These are phyloP conservation scores for Tetramorium parvispinum DNA, from an alignment of 1,140 invertebrate species.

Conservation along the genomic window DNA sequence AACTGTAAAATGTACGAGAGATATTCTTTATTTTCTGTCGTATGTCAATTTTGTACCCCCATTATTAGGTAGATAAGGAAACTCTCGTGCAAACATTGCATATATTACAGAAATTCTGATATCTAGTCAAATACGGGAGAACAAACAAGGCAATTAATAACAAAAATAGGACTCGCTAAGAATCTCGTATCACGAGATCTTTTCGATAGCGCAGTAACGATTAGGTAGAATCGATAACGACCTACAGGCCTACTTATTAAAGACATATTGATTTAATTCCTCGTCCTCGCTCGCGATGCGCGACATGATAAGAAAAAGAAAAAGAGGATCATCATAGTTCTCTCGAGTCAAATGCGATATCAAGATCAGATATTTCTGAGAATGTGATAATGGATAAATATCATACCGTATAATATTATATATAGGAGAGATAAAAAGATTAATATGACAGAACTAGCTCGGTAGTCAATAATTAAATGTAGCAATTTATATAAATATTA, in stretches of 20 bases:
- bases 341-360: neutral
- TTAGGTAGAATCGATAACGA: conserved; percentile 21
- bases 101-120: conserved; percentile 2
- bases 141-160: conserved; percentile 27
- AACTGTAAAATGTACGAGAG: neutral
- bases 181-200: conserved; percentile 7
- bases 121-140: conserved; percentile 39
- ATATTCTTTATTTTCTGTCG: neutral
- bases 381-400: neutral
- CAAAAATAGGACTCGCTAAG: conserved; percentile 17
- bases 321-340: conserved; percentile 3
- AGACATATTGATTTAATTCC: conserved; percentile 24
- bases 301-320: neutral
- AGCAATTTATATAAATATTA: neutral
- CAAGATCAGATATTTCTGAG: neutral
- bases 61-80: neutral
- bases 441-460: neutral
- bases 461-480: neutral
- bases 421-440: conserved; percentile 15
- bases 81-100: neutral
- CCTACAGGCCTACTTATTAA: conserved; percentile 28
- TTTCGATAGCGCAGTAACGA: conserved; percentile 14
- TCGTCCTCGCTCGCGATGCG: neutral
- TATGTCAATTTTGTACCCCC: neutral
- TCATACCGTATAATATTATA: neutral